These are phyloP conservation scores for Ericerus pela DNA, from an alignment of 1,140 invertebrate species.

Conservation along the genomic window DNA sequence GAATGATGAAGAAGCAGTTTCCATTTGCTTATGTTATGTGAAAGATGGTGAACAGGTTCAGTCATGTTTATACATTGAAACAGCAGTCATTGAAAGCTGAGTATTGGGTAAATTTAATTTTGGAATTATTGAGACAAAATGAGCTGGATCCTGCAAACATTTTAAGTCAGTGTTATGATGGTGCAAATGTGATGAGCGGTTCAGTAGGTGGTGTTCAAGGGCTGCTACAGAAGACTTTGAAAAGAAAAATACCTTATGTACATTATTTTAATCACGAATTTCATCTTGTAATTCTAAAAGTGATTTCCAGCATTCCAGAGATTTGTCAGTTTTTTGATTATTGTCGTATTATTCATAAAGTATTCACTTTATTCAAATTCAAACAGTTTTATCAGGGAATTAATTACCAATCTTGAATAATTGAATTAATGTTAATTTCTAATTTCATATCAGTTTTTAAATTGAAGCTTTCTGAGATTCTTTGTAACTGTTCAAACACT, in stretches of 20 bases:
- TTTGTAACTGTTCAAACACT: too few relatives aligned
- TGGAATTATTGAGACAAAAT: background rate
- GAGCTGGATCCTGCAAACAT: background rate
- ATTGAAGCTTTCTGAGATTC: too few relatives aligned
- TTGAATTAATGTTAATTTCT: too few relatives aligned
- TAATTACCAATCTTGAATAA: too few relatives aligned
- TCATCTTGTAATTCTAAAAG: background rate
- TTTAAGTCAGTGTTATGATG: background rate
- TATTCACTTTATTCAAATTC: too few relatives aligned
- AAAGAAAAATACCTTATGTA: too few relatives aligned
- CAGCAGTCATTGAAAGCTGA: too few relatives aligned
- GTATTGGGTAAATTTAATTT: constrained; percentile 3
- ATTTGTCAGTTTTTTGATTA: background rate
- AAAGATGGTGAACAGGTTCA: background rate
- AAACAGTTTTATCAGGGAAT: too few relatives aligned
- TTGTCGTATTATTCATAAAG: too few relatives aligned
- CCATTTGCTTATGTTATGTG: background rate
- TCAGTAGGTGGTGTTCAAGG: too few relatives aligned
- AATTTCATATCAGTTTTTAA: too few relatives aligned
- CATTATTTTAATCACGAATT: background rate
- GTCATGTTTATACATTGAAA: background rate
- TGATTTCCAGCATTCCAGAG: background rate
- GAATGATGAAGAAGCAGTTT: background rate
- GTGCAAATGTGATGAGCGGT: too few relatives aligned
- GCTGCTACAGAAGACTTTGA: background rate